Conservation (phyloP, 2,888 invertebrate genomes). For the Pseudoips prasinana region DNA sequence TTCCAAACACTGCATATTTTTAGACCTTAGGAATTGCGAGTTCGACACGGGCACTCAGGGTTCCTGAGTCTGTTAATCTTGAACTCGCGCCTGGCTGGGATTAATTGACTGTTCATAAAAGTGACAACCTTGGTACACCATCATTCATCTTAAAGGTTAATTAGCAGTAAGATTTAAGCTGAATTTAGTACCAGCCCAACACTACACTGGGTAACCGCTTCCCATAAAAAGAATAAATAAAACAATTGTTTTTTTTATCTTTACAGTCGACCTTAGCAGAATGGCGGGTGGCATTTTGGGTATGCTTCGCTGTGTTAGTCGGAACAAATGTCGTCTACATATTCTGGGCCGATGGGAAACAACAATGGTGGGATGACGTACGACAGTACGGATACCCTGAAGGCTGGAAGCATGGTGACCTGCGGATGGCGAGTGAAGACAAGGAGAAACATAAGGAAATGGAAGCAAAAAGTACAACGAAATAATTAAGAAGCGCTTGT, state of each 20-base stretch:
- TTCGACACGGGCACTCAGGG: no score
- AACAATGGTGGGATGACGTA: slow-evolving; percentile 88
- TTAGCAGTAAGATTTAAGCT: no score
- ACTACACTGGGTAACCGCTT: no score
- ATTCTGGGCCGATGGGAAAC: slow-evolving; percentile 86
- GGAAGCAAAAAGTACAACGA: slow-evolving; percentile 41
- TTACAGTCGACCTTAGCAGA: slow-evolving; percentile 82
- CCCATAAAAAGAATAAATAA: no score
- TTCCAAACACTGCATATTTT: no score
- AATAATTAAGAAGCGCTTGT: slow-evolving; percentile 10
- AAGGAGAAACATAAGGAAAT: slow-evolving; percentile 65
- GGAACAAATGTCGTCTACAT: slow-evolving; percentile 85
- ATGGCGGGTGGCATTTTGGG: slow-evolving; percentile 89
- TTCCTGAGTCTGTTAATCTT: no score
- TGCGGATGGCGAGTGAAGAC: slow-evolving; percentile 53
- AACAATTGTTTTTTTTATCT: slow-evolving; percentile 17
- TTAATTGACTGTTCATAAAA: no score
- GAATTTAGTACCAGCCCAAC: no score
- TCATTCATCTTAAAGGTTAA: no score
- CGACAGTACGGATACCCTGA: slow-evolving; percentile 72
- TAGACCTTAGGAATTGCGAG: no score
- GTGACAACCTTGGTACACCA: no score
- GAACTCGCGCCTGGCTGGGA: no score
- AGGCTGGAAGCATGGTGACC: slow-evolving; percentile 65
- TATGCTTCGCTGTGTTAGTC: slow-evolving; percentile 84